Base-by-base conservation (phyloP, 1,140 invertebrate species). In the Zophobas morio region DNA sequence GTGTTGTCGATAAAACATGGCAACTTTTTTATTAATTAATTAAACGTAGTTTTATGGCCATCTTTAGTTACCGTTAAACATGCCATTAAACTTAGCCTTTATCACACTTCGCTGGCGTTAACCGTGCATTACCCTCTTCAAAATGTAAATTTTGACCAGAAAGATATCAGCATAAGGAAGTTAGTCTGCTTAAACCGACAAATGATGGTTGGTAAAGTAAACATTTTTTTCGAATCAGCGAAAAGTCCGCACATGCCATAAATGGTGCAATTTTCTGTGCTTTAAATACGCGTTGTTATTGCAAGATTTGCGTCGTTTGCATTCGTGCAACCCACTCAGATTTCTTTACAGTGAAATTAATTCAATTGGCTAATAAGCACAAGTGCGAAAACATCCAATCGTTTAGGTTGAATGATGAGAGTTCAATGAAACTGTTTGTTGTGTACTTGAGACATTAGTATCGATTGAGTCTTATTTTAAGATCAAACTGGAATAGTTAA, bases 351-450 rank as follows among this genome's bases (percentile, higher is more conserved):
- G 54, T 34, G 56, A 39, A 60, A 60, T 60, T 60, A 60, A 60
- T 35, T 60, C 56, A 60, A 60, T 60, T 60, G 56, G 56, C 36
- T 60, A 60, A 60, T 60, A 60, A 46, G 35, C 56, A 60, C 56
- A 39, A 60, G 34, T 60, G 56, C 35, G 56, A 60, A 60, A 35
- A 6, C 35, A 60, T 60, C 56, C 56, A 60, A 60, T 60, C 56
- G 20, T 20, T 20, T 20, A 20, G 20, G 20, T 51, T 51, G 32
- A 51, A n/a, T n/a, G 32, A 54, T 32, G 53, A n/a, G 37, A 60
- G 56, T 60, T 60, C 56, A 60, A 36, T 37, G 56, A 39, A 60
- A 35, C 56, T 60, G n/a, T 60, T 39, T 8, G 8, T 60, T 60
- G 33, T 36, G 5, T 35, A 53, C 5, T 39, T 20, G 20, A 20